phyloP scores from a whole-genome alignment of 2,113 vertebrate species.

The Tachysurus fulvidraco region DNA sequence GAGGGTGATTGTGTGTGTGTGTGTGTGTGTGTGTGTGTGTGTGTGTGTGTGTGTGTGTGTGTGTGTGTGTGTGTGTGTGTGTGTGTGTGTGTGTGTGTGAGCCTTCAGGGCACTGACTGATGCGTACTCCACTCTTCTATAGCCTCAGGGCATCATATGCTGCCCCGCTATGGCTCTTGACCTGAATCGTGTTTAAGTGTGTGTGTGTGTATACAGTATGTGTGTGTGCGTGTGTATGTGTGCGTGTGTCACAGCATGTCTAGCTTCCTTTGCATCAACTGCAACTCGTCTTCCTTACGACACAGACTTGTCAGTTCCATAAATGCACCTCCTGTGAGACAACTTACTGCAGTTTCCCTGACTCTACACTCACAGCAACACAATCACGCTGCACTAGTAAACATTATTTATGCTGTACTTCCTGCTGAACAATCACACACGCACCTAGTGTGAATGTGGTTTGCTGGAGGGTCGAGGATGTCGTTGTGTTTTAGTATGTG shows the following conservation, averaged over 20 bases:
- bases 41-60: constrained; percentile 16
- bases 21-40: constrained; percentile 27
- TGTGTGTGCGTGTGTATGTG: constrained; percentile 31
- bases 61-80: constrained; percentile 32
- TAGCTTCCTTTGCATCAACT: constrained; percentile 35
- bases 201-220: constrained; percentile 37
- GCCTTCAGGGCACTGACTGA: constrained; percentile 62
- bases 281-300: constrained; percentile 7
- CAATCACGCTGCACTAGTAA: background rate
- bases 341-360: constrained; percentile 21
- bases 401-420: constrained; percentile 11
- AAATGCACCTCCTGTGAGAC: constrained; percentile 14
- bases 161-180: constrained; percentile 60
- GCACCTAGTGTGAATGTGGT: background rate
- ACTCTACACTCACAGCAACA: background rate
- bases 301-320: constrained; percentile 29
- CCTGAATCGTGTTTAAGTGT: constrained; percentile 45
- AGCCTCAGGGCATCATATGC: constrained; percentile 67
- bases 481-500: background rate
- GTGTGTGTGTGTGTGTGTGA: constrained; percentile 34
- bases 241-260: constrained; percentile 23
- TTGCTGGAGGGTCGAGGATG: constrained; percentile 29
- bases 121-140: constrained; percentile 58
- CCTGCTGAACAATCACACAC: constrained; percentile 32
- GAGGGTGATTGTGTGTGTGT: constrained; percentile 26